Percentiles rank a stretch among this genome's conserved stretches.
Conservation (phyloP, 2,888 invertebrate species). For the Ectobius pallidus region DNA sequence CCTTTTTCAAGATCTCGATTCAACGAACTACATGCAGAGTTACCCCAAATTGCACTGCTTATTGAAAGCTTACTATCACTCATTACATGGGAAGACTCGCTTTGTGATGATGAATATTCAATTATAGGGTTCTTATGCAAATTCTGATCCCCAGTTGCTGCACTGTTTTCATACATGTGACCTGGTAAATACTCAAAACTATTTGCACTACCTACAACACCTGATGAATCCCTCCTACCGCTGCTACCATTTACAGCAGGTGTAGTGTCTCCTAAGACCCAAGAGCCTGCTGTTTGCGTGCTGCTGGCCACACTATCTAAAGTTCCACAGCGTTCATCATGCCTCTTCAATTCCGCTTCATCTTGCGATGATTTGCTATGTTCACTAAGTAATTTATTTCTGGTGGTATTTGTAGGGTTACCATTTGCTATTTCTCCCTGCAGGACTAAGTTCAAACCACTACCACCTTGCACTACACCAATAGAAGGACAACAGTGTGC, state of each 20-base stretch:
- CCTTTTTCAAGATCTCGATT: constrained; percentile 67
- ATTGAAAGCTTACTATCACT: too few relatives aligned
- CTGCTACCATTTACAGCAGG: neutral
- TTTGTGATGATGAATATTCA: neutral
- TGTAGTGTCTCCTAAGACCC: neutral
- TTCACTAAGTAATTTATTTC: too few relatives aligned
- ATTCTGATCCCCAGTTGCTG: neutral
- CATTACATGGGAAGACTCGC: neutral
- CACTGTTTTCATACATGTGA: constrained; percentile 61
- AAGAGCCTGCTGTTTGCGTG: constrained; percentile 25
- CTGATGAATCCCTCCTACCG: constrained; percentile 8
- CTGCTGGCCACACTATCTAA: constrained; percentile 26
- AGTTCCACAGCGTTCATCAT: neutral
- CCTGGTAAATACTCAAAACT: constrained; percentile 71
- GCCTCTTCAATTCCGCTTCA: neutral
- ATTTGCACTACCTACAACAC: constrained; percentile 63
- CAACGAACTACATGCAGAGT: constrained; percentile 49
- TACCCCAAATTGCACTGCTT: neutral
- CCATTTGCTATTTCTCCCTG: too few relatives aligned
- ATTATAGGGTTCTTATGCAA: neutral
- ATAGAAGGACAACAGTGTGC: neutral
- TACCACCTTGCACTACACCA: too few relatives aligned
- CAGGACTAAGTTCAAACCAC: too few relatives aligned
- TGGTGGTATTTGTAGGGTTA: too few relatives aligned
- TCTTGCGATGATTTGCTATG: too few relatives aligned